Conservation (phyloP, 2,113 vertebrate species). For the Sturnira hondurensis region DNA sequence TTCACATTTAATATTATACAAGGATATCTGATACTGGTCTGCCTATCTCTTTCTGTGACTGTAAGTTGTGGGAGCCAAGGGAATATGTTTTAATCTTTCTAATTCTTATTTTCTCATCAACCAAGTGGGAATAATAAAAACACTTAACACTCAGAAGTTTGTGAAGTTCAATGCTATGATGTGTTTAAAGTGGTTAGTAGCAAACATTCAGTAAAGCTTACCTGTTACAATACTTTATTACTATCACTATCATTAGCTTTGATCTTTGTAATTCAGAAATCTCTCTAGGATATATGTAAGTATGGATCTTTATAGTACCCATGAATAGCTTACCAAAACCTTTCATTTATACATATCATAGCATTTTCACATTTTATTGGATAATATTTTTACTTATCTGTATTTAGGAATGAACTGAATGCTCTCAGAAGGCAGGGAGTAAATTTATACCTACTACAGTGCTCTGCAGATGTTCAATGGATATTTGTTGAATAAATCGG, state of each 20-base stretch:
- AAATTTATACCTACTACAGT: not conserved
- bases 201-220: not conserved
- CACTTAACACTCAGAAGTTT: not conserved
- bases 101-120: not conserved
- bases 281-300: not conserved
- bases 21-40: not conserved
- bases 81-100: not conserved
- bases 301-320: not conserved
- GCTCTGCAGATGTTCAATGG: not conserved
- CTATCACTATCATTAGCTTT: not conserved
- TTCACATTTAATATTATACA: not conserved
- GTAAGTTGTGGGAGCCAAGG: not conserved
- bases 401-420: not conserved
- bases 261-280: not conserved
- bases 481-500: not conserved
- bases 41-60: not conserved
- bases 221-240: not conserved
- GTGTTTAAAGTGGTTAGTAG: not conserved
- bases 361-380: not conserved
- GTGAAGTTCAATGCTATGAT: not conserved
- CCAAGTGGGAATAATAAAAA: not conserved
- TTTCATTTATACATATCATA: not conserved
- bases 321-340: not conserved
- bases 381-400: not conserved
- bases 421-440: not conserved